Evolutionary conservation across 1,140 invertebrate species (phyloP), one percentile per base, ranked within the genome.

Genomic region (Drosophila auraria): DNA sequence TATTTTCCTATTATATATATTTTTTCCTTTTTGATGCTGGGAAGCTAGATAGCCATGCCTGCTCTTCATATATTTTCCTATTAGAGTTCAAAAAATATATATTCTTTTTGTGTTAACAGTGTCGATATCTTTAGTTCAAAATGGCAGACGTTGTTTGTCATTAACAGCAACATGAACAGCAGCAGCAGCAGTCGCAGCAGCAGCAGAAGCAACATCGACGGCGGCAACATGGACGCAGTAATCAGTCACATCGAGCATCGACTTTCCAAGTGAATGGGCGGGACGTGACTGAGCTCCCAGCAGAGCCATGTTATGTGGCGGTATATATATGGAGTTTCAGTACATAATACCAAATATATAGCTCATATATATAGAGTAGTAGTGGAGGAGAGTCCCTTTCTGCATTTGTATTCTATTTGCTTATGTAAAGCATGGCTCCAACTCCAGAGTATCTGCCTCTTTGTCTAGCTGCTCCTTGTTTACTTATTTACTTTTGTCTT

Each of bases 241-340:
- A 87, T 87, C 83, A 87, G 83, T 87, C 83, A 87, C 83, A 87
- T 89, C 83, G 86, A 87, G 81, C 83, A 89, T 87, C 83, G 83
- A 87, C 83, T 87, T 87, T 87, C 83, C 83, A 89, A 87, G 84
- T 87, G 83, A 87, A 87, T 87, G 83, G 83, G 84, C 83, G 83
- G 84, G 73, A 87, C 83, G 83, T 87, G 83, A 87, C 83, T 68
- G 78, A 78, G 81, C 69, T 80, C 8, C 33, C 53, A 54, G 53
- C 53, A 54, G 65, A 71, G 75, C 45, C 40, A 2, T 62, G 63
- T 58, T 25, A 30, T 64, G 62, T 15, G 70, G 23, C 45, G 5
- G 45, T 45, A 69, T 27, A 49, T 15, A 23, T 36, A 58, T 44
- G 72, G 36, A 33, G n/a, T n/a, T 33, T n/a, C 54, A 25, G 47